These are phyloP conservation scores for Parasteatoda lunata DNA, from an alignment of 2,888 invertebrate genomes.

Conservation along the genomic window DNA sequence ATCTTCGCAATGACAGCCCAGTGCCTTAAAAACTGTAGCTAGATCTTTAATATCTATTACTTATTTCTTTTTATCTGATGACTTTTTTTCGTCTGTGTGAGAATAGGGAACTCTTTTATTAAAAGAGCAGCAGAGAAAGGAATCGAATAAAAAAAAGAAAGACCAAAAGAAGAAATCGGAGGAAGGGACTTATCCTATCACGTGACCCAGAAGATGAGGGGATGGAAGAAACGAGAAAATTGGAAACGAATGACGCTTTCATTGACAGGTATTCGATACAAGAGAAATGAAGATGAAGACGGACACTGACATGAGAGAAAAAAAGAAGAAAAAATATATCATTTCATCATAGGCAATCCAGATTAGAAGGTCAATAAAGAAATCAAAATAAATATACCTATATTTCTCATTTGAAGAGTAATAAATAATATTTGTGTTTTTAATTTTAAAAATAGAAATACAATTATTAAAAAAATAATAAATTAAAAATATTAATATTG, in stretches of 20 bases:
- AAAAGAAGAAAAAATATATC: neutral
- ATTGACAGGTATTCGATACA: conserved; percentile 45
- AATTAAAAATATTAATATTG: too few relatives aligned
- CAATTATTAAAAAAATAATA: too few relatives aligned
- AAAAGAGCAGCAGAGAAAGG: conserved; percentile 11
- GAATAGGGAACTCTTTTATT: conserved; percentile 18
- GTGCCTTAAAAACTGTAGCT: too few relatives aligned
- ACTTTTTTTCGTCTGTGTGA: too few relatives aligned
- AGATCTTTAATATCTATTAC: too few relatives aligned
- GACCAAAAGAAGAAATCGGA: neutral
- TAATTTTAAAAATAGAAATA: too few relatives aligned
- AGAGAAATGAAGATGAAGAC: conserved; percentile 22
- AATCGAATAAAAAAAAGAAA: neutral
- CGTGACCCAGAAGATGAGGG: conserved; percentile 35
- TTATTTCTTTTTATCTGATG: too few relatives aligned
- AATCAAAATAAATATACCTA: too few relatives aligned
- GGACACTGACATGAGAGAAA: conserved; percentile 14
- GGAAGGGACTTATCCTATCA: neutral
- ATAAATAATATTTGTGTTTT: too few relatives aligned
- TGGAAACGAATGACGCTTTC: conserved; percentile 34
- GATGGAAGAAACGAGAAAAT: conserved; percentile 16
- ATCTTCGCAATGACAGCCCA: too few relatives aligned
- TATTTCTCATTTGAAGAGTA: too few relatives aligned
- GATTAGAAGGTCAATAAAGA: neutral
- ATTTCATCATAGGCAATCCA: neutral